phyloP scores from a whole-genome alignment of 2,113 vertebrate genomes.

The Chrysochloris asiatica region DNA sequence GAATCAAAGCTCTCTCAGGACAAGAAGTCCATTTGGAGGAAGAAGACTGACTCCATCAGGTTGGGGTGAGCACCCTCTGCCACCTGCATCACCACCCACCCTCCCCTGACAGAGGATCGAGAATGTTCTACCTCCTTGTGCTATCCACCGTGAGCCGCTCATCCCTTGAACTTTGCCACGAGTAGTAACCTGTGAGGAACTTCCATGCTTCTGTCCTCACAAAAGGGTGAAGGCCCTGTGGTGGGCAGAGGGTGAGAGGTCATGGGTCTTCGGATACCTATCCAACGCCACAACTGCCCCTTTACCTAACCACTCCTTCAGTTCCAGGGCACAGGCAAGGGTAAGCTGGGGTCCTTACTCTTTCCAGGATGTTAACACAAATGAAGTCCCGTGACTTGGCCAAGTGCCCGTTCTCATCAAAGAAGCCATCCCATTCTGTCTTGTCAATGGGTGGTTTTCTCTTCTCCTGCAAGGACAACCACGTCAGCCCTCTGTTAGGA shows the following conservation, averaged over 20 bases:
- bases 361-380: conserved; percentile 77
- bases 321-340: background rate
- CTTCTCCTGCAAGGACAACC: conserved; percentile 46
- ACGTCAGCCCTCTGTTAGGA: background rate
- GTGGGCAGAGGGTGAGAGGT: background rate
- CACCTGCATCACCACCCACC: background rate
- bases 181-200: conserved; percentile 79
- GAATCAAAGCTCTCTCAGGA: background rate
- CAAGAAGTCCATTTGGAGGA: background rate
- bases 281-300: fast-evolving
- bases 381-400: conserved; percentile 77
- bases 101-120: background rate
- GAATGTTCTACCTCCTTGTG: conserved; percentile 47
- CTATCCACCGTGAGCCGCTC: conserved; percentile 60
- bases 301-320: background rate
- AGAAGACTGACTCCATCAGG: background rate
- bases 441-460: conserved; percentile 74
- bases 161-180: conserved; percentile 47
- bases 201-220: conserved; percentile 71
- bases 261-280: background rate
- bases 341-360: background rate
- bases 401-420: conserved; percentile 77
- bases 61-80: background rate
- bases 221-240: conserved; percentile 54
- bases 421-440: conserved; percentile 78